Base-by-base conservation (phyloP, 1,140 invertebrate genomes). In the Ceratosolen fusciceps region DNA sequence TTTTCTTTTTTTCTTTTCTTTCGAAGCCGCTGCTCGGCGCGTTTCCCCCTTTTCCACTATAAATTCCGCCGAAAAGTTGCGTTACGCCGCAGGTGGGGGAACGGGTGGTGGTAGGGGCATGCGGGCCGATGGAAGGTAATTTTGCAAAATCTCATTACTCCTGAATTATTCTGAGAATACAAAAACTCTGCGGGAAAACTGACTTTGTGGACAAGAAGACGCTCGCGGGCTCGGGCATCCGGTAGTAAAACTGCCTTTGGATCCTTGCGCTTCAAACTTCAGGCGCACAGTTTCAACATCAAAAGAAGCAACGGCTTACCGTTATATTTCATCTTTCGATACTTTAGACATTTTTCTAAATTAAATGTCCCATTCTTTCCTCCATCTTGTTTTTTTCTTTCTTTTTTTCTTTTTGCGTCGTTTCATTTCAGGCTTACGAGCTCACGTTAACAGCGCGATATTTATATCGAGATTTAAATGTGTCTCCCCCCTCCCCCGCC, bases 131-230 rank as follows among this genome's bases (percentile, higher is more conserved):
- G n/a, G n/a, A n/a, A n/a, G n/a, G n/a, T n/a, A n/a, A n/a, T n/a
- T n/a, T 65, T 65, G 34, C 10, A 34, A 65, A 65, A 65, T 65
- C 60, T 65, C 60, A 65, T 65, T 65, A 65, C n/a, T 37, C 37
- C 31, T 21, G 10, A 65, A 65, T 65, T 65, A 65, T 31, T 31
- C 31, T 65, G 3, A 37, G 10, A 62, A 31, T n/a, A 65, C 26
- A 65, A 65, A 65, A 65, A 65, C 31, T 37, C 31, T 65, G 9
- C 34, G 60, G 60, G 60, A 1, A 65, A 65, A 65, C 37, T 37
- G 31, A 65, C 29, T 65, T 65, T 0, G 58, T 62, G 34, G 58
- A 65, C n/a, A 12, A 52, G 58, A 65, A 65, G 60, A 3, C 37
- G 10, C 60, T 65, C 2, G 0, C 56, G 37, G 60, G 34, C 19